A percentile compares a stretch with the other conserved stretches of the same genome.
Evolutionary conservation across 64 coral and sea anemone genomes (phyloP).

Genomic region (Porites australiensis): DNA sequence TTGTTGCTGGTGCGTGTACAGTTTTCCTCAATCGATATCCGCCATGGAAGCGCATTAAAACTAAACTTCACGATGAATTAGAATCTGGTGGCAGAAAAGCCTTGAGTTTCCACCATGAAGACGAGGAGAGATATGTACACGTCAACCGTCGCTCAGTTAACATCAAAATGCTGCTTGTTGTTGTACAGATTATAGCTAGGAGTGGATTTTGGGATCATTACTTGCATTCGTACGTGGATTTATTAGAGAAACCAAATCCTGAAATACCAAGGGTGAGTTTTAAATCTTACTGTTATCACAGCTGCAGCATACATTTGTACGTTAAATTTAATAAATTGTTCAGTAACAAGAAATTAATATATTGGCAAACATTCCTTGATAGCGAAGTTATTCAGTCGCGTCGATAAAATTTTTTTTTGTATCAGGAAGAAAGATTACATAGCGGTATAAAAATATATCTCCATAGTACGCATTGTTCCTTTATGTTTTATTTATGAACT

Average conservation of each 20-base stretch:
- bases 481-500: no score
- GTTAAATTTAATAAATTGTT: neutral
- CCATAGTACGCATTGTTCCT: no score
- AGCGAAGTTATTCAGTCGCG: no score
- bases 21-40: conserved; percentile 72
- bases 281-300: neutral
- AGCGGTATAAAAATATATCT: no score
- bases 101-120: conserved; percentile 31
- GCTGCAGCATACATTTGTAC: neutral
- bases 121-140: conserved; percentile 43
- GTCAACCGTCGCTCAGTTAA: conserved; percentile 63
- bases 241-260: conserved; percentile 69
- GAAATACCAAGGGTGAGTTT: conserved; percentile 73
- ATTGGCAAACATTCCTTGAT: no score
- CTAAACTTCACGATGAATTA: conserved; percentile 20
- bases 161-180: conserved; percentile 67
- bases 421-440: no score
- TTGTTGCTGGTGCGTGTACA: conserved; percentile 70
- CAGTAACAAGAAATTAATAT: no score
- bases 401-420: no score
- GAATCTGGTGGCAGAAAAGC: conserved; percentile 62
- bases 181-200: conserved; percentile 65
- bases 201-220: conserved; percentile 87
- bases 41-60: conserved; percentile 67
- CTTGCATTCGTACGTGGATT: conserved; percentile 70